A percentile compares a stretch with the other conserved stretches of the same genome.
Conservation (phyloP, 2,797 vertebrate species). For the Halcyon leucocephala region DNA sequence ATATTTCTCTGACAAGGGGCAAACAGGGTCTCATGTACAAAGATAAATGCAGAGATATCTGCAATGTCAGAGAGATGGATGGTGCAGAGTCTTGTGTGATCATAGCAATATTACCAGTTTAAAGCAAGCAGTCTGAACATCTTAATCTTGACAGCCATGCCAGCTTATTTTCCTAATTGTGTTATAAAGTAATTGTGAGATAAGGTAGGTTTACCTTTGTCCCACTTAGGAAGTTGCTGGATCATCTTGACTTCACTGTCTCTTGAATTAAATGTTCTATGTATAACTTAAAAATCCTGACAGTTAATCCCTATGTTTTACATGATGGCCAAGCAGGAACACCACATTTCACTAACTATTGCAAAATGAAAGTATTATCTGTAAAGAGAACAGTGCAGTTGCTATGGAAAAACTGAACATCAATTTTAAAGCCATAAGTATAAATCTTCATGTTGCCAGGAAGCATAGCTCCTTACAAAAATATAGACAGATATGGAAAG, state of each 20-base stretch:
- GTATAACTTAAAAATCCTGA: background rate
- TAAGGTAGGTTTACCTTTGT: background rate
- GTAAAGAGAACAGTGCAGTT: background rate
- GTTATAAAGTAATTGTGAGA: background rate
- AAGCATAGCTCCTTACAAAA: background rate
- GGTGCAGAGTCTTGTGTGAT: background rate
- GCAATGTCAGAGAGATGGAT: background rate
- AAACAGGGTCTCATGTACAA: background rate
- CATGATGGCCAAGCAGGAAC: background rate
- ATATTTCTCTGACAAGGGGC: background rate
- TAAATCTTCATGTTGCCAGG: background rate
- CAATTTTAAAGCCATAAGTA: background rate
- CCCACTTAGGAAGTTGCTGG: background rate
- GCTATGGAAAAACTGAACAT: background rate
- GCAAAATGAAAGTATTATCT: background rate
- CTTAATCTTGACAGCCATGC: background rate
- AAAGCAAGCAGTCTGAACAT: background rate
- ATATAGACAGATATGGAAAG: background rate
- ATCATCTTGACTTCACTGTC: background rate
- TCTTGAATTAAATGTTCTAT: background rate
- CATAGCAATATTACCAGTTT: background rate
- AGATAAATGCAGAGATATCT: background rate
- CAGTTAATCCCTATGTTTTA: background rate
- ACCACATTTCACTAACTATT: background rate
- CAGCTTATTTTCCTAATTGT: background rate